Evolutionary conservation across 2,797 vertebrate genomes (phyloP).

Genomic region (Phrynocephalus guinanensis): DNA sequence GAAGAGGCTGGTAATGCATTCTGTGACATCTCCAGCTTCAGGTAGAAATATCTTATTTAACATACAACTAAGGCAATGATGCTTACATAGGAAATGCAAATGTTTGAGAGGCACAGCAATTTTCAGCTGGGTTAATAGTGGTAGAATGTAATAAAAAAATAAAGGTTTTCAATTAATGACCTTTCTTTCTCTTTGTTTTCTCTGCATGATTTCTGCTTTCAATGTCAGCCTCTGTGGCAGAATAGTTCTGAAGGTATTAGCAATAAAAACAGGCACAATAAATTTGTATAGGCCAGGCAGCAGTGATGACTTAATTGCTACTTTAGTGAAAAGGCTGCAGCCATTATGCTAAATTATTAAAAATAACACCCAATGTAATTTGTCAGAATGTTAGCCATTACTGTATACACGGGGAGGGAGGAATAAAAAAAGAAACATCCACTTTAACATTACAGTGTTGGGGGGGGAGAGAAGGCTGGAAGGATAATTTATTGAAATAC

Average conservation of each 20-base stretch:
- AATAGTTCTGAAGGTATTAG: conserved; percentile 64
- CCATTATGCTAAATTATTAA: conserved; percentile 77
- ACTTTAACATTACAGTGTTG: conserved; percentile 61
- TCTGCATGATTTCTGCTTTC: conserved; percentile 67
- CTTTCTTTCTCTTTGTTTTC: conserved; percentile 65
- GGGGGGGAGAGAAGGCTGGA: conserved; percentile 53
- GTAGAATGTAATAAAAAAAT: conserved; percentile 55
- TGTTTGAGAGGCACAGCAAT: conserved; percentile 57
- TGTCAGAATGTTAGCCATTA: conserved; percentile 70
- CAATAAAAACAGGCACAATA: conserved; percentile 70
- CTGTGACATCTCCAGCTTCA: conserved; percentile 37
- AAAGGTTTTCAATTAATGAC: conserved; percentile 66
- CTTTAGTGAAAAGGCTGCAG: conserved; percentile 71
- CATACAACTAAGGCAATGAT: conserved; percentile 50
- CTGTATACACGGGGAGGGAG: conserved; percentile 33
- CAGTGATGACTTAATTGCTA: conserved; percentile 76
- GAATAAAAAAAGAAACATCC: conserved; percentile 42
- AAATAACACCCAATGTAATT: conserved; percentile 71
- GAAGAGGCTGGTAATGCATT: conserved; percentile 12
- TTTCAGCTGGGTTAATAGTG: conserved; percentile 67
- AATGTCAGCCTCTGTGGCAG: conserved; percentile 60
- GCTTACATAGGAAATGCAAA: conserved; percentile 52
- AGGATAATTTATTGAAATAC: conserved; percentile 56
- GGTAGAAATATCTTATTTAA: conserved; percentile 51
- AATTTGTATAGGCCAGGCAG: conserved; percentile 69